Base-by-base conservation (phyloP, 2,797 vertebrate genomes). In the Phoeniculus purpureus region DNA sequence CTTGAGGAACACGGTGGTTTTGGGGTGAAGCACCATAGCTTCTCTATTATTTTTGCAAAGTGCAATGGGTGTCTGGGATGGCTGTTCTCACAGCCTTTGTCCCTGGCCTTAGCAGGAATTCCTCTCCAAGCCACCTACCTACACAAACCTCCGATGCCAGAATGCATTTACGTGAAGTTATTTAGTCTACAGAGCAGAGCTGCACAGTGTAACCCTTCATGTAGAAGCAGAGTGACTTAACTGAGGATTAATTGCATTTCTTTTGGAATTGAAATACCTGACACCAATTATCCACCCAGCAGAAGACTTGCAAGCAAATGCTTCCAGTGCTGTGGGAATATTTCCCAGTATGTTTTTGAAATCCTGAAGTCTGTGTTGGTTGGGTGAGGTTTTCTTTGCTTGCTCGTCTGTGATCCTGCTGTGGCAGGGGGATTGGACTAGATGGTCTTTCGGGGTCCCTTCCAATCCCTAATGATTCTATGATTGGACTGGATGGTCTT, bases 11-110 rank as follows among this genome's bases (percentile, higher is more conserved):
- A 0, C n/a, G 80, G 68, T 65, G 78, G 81, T 29, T 91, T 95
- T 85, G 56, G 72, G 45, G 37, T 82, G 81, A 78, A 78, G 68
- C 65, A 83, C 68, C 72, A 75, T 45, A 34, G 52, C 8, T 65
- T 93, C 82, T 77, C 45, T 82, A 15, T 87, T 78, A 37, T 77
- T 89, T 96, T 85, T 93, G 78, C 61, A 31, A 82, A 85, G 81
- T 76, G 72, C 59, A 88, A 50, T 84, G 48, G 27, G n/a, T 75
- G 32, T 58, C 89, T 75, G 59, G 84, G 81, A 29, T 25, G 67
- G 62, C n/a, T 77, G 59, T 85, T 93, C 37, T 51, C 37, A 21
- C 20, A 77, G 2, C 17, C 61, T 75, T 82, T 12, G 3, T 70
- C 74, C 90, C 34, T 32, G 40, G 29, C 14, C 16, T 74, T 80